Conservation (phyloP, 2,888 invertebrate genomes). For the Chymomyza procnemis region DNA sequence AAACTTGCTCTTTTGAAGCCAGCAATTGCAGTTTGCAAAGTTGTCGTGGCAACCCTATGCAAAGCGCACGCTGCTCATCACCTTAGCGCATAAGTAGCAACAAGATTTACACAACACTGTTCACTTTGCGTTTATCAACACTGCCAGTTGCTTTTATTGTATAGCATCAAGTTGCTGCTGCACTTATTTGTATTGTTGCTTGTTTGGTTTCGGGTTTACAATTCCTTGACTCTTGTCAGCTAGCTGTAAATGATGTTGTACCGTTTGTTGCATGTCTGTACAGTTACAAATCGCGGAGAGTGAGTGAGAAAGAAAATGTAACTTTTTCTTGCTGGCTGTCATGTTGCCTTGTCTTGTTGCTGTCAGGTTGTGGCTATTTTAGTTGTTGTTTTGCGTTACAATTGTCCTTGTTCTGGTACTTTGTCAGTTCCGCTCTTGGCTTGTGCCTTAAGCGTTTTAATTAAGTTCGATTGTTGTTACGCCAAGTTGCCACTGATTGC, state of each 20-base stretch:
- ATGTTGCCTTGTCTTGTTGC: conserved; percentile 7
- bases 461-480: conserved; percentile 38
- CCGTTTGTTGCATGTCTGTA: not conserved
- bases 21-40: no score
- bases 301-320: not conserved
- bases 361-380: conserved; percentile 15
- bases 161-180: not conserved
- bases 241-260: not conserved
- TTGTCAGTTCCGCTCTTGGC: not conserved
- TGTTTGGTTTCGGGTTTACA: not conserved
- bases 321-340: conserved; percentile 7
- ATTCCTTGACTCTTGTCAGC: not conserved
- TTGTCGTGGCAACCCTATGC: no score
- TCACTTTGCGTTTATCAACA: not conserved
- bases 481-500: conserved; percentile 25
- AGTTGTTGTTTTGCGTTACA: no score
- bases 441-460: conserved; percentile 35
- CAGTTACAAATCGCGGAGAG: not conserved
- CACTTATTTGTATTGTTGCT: no score
- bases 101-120: not conserved
- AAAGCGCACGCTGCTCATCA: no score
- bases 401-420: not conserved
- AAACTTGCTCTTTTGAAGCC: no score
- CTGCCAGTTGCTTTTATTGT: not conserved
- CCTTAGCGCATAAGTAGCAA: not conserved